Evolutionary conservation across 2,113 vertebrate genomes (phyloP), one percentile per base, ranked within the genome.

Genomic region (Athene noctua): DNA sequence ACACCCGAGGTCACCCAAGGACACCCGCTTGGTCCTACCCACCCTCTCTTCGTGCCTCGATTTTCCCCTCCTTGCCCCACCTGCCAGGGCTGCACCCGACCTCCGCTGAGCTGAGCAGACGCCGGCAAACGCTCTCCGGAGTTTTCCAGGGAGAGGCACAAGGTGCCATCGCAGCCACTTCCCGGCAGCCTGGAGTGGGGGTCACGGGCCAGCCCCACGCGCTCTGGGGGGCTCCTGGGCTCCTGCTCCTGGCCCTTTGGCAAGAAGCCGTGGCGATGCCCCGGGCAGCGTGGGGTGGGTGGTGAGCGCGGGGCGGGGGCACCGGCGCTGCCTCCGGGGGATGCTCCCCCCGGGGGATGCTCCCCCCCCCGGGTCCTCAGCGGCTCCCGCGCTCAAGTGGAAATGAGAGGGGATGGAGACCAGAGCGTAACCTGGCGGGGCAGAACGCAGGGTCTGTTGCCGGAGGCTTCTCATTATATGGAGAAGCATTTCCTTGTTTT

Each of bases 401-500:
- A 58, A 62, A 36, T 0, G 6, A 21, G 79, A 74, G 18, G 26
- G 70, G 40, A 55, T 21, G 81, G 81, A n/a, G 9, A 7, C 21
- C 1, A 0, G 36, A 29, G 30, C 1, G 2, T 46, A 57, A 65
- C 73, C 75, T 59, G 59, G 44, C 38, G 5, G 25, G 47, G 73
- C 27, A 77, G 74, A 32, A 6, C 0, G 1, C 19, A 22, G 74
- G 30, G 47, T 17, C 57, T 17, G 4, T 73, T 77, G 88, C 19
- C 1, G 3, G 79, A 89, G 95, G 90, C 46, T 44, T 58, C 77
- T 95, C 10, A 27, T 89, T 95, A 81, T 21, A 61, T 17, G 42
- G 83, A 89, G 91, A 54, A 92, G 57, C 51, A 42, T 91, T 90
- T 91, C 62, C 80, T 94, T 97, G 90, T 61, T 95, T 95, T 94